Evolutionary conservation across 2,888 invertebrate species (phyloP), one percentile per base, ranked within the genome.

Genomic region (Eurytoma adleriae): DNA sequence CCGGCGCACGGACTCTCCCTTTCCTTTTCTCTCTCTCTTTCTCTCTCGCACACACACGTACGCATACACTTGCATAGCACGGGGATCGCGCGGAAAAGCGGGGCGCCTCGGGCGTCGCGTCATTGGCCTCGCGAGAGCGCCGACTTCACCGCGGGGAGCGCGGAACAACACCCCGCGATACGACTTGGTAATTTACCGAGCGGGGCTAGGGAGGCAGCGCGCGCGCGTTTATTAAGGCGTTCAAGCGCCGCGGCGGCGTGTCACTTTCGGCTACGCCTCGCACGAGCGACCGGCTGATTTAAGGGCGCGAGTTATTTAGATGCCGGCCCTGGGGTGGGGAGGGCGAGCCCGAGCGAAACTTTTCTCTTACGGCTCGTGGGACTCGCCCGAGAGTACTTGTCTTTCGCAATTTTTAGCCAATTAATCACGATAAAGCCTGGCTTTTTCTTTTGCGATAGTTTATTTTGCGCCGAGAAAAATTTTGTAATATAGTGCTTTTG

Each of bases 221-320:
- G 84, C 70, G 72, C 76, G 83, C 86, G 86, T 88, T 89, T 89
- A 89, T 89, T 89, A 89, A 87, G 81, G 78, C 81, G 66, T 81
- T 78, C 86, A 84, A 79, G 82, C 81, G 85, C 78, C 18, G 54
- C 84, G 85, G 83, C 84, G 85, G 85, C 83, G 87, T 88, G 89
- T 89, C 89, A 88, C 86, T 88, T 86, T 86, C 82, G 87, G 86
- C 84, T 86, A 88, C 88, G 89, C 86, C 88, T 87, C 85, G 71
- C 71, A 52, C 30, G 40, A 67, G 18, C 61, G 18, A n/a, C n/a
- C 61, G 80, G 62, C 72, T 80, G 80, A 80, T 80, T 80, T 80
- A 80, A 80, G 57, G 40, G 62, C 68, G 56, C 68, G 62, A 69
- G 76, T 76, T 76, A 76, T 80, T 73, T 40, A 40, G 40, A 79